These are phyloP conservation scores for Eumeta japonica DNA, from an alignment of 1,140 invertebrate species.

Conservation along the genomic window DNA sequence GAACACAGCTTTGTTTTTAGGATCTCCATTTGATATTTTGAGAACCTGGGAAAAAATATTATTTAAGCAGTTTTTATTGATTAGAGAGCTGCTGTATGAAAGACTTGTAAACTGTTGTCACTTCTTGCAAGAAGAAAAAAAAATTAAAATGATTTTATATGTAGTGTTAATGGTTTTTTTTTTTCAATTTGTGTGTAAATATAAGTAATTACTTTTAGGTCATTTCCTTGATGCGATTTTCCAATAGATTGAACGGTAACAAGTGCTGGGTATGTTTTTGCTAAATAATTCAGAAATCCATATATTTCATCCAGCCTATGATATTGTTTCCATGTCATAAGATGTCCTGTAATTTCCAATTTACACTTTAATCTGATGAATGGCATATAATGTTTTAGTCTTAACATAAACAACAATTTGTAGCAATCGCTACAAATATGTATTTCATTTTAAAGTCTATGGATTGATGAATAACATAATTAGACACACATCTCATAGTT, in stretches of 20 bases:
- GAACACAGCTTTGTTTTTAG: conserved; percentile 63
- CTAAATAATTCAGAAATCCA: conserved; percentile 73
- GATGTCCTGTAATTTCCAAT: conserved; percentile 68
- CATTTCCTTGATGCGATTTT: conserved; percentile 70
- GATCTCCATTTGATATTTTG: conserved; percentile 66
- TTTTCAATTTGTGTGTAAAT: neutral
- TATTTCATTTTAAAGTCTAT: too few relatives aligned
- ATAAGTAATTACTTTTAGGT: conserved; percentile 60
- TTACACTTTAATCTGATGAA: too few relatives aligned
- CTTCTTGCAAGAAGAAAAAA: conserved; percentile 5
- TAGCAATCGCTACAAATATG: too few relatives aligned
- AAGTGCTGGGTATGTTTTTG: conserved; percentile 68
- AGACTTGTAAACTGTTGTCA: neutral
- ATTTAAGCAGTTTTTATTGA: neutral
- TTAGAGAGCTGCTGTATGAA: neutral
- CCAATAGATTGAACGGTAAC: conserved; percentile 73
- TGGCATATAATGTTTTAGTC: too few relatives aligned
- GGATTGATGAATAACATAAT: too few relatives aligned
- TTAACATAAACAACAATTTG: too few relatives aligned
- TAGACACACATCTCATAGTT: too few relatives aligned
- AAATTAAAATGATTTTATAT: conserved; percentile 1
- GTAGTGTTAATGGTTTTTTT: neutral
- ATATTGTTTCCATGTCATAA: conserved; percentile 80
- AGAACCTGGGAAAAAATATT: conserved; percentile 44
- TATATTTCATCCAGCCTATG: conserved; percentile 72